These are phyloP conservation scores for Myotis brandtii DNA, from an alignment of 2,113 vertebrate genomes.

Conservation along the genomic window DNA sequence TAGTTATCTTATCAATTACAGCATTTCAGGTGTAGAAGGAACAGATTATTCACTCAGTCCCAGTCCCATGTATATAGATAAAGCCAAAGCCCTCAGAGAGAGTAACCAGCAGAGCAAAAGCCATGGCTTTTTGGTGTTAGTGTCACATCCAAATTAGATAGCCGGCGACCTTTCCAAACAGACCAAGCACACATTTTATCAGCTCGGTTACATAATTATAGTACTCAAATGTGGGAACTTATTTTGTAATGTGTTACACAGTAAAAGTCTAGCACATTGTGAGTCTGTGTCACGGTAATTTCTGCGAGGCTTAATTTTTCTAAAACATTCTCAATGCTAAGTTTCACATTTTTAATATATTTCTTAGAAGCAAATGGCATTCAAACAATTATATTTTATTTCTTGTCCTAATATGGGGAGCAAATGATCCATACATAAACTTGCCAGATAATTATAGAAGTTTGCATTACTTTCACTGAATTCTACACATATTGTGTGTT, in stretches of 20 bases:
- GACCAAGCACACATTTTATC: neutral
- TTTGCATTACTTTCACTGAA: neutral
- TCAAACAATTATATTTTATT: neutral
- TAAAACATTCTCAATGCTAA: neutral
- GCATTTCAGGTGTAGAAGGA: neutral
- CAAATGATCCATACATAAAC: neutral
- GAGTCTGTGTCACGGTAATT: neutral
- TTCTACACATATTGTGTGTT: neutral
- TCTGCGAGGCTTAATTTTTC: neutral
- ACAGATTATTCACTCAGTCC: neutral
- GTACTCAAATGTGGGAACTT: neutral
- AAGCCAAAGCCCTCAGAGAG: neutral
- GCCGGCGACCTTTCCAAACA: neutral
- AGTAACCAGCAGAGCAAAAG: neutral
- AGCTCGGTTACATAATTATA: neutral
- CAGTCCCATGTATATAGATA: no score
- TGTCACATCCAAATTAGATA: neutral
- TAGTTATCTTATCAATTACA: neutral
- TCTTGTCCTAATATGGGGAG: neutral
- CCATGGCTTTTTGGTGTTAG: neutral
- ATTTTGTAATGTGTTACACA: conserved; percentile 3
- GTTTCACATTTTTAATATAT: neutral
- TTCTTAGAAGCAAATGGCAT: conserved; percentile 21
- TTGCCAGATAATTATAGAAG: neutral
- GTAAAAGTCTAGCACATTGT: conserved; percentile 1